Evolutionary conservation across 2,888 invertebrate genomes (phyloP), one percentile per base, ranked within the genome.

Genomic region (Microctonus brassicae): DNA sequence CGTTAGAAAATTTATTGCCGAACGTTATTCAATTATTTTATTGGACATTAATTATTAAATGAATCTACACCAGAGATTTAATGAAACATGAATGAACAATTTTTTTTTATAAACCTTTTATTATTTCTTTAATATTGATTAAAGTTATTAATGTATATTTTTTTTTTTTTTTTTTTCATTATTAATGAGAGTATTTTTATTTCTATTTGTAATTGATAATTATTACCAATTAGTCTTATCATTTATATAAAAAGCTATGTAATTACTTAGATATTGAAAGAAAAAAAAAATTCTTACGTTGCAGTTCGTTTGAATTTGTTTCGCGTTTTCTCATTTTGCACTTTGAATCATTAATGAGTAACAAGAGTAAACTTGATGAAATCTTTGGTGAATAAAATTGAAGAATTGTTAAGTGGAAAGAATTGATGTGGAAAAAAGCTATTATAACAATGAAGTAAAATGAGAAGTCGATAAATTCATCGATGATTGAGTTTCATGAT

Each of bases 11-110:
- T 55, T 22, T 26, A 24, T 55, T n/a, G 26, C 24, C 5, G 24
- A 55, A 55, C n/a, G 55, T 55, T 55, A 24, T 55, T 24, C 24
- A 55, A 55, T 55, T 10, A 55, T 24, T 55, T 55, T 9, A 55
- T 24, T n/a, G 11, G 13, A 3, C 13, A 26, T 24, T 55, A 55
- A 55, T 26, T 13, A 55, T 55, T n/a, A n/a, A n/a, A n/a, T n/a
- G n/a, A n/a, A n/a, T n/a, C n/a, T n/a, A n/a, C n/a, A n/a, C n/a
- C n/a, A n/a, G n/a, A n/a, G n/a, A n/a, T n/a, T n/a, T n/a, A n/a
- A n/a, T n/a, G n/a, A n/a, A n/a, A n/a, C n/a, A n/a, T n/a, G n/a
- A n/a, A n/a, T n/a, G n/a, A n/a, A n/a, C n/a, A n/a, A n/a, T n/a
- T n/a, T 5, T 22, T 24, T 26, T 24, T 10, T 13, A 55, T 24